These are phyloP conservation scores for Lepus europaeus DNA, from an alignment of 2,113 vertebrate species.

Conservation along the genomic window DNA sequence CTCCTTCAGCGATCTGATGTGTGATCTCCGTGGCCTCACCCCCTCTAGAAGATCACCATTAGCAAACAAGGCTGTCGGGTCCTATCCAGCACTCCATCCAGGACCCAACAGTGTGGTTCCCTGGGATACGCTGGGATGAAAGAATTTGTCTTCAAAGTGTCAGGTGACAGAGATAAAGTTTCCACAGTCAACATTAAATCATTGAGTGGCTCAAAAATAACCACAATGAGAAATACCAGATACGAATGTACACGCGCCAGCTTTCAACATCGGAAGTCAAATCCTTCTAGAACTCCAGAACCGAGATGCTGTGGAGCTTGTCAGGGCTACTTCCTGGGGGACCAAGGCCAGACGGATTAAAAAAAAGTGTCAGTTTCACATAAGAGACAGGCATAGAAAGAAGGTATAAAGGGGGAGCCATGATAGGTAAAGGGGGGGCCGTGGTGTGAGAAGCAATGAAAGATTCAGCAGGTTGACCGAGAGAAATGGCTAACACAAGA, in stretches of 20 bases:
- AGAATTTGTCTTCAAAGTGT: slow-evolving; percentile 80
- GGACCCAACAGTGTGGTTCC: slow-evolving; percentile 57
- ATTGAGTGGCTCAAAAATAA: slow-evolving; percentile 74
- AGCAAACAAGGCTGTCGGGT: slow-evolving; percentile 51
- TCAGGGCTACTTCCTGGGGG: not conserved
- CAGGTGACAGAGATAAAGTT: slow-evolving; percentile 74
- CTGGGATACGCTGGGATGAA: slow-evolving; percentile 61
- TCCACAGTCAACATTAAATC: slow-evolving; percentile 70
- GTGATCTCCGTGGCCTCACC: not conserved
- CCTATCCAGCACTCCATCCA: not conserved
- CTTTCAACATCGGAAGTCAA: slow-evolving; percentile 66
- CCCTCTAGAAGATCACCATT: slow-evolving; percentile 41
- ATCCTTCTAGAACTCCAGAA: slow-evolving; percentile 43
- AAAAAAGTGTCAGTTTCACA: not conserved
- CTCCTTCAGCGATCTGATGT: slow-evolving; percentile 49
- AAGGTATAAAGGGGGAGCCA: not conserved
- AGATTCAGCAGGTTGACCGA: not conserved
- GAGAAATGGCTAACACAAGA: not conserved
- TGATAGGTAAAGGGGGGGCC: not conserved
- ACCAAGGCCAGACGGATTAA: not conserved
- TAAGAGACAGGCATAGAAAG: not conserved
- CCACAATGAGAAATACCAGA: slow-evolving; percentile 74
- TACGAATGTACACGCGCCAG: slow-evolving; percentile 28
- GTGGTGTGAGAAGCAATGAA: not conserved
- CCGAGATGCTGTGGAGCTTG: not conserved